Base-by-base conservation (phyloP, 2,797 vertebrate species). In the Prionace glauca region DNA sequence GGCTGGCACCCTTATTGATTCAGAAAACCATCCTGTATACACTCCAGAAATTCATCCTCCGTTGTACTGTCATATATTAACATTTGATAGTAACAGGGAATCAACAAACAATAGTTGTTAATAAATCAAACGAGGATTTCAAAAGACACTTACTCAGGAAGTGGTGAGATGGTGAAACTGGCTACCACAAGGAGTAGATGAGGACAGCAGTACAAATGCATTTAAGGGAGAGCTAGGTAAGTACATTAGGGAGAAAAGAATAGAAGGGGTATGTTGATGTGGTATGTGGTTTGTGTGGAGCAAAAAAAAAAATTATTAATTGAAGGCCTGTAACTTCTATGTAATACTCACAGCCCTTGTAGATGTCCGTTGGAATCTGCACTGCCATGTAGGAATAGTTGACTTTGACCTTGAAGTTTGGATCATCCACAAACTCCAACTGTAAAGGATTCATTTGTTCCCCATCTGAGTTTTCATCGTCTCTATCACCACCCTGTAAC, bases 321-420 rank as follows among this genome's bases (percentile, higher is more conserved):
- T 20, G 20, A 18, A 9, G 90, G 60, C 7, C 36, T 8, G 32
- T 67, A 67, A 22, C 12, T 24, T 71, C 62, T 69, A 29, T 3
- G 56, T 95, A 97, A 29, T 96, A 98, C 99, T 99, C 97, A 99
- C 99, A 99, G 98, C 99, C 99, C 98, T 99, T 99, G 98, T 99
- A 99, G 97, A 99, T 99, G 97, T 99, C 99, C 36, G 99, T 99
- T 65, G 99, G 99, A 97, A 99, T 99, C 98, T 99, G 99, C 96
- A 99, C 99, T 0, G 99, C 99, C 1, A 99, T 98, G 4, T 98
- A 98, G 0, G 99, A 99, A 97, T 99, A 99, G 98, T 99, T 99
- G 97, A 99, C 99, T 97, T 99, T 99, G 97, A 99, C 99, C 97
- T 99, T 99, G 97, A 99, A 99, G 98, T 99, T 99, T 56, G 97